Base-by-base conservation (phyloP, 2,797 vertebrate genomes). In the Myotis myotis region DNA sequence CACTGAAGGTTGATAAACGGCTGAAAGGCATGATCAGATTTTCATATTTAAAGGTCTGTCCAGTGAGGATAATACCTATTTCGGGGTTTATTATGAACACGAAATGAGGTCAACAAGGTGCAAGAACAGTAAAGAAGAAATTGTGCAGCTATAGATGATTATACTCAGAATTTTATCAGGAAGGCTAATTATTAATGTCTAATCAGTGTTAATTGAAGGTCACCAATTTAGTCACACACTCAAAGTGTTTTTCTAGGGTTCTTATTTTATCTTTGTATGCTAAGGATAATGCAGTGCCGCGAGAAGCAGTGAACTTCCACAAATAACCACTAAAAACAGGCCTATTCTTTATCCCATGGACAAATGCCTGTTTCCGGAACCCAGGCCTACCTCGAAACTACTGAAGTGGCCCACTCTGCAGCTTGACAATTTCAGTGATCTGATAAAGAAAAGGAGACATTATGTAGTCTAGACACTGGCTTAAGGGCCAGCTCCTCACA, bases 381-480 rank as follows among this genome's bases (percentile, higher is more conserved):
- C 2, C 19, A 41, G 51, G 41, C n/a, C 79, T 60, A 55, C 22
- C 57, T 68, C 53, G 15, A 38, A 49, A 66, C 71, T 12, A 44
- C 8, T 16, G 44, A 60, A 23, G 15, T 51, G 30, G 22, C 19
- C 55, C 68, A 1, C 53, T 53, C 23, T 12, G 82, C 79, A 92
- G 71, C 17, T 16, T 22, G 68, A 36, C 25, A 19, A 7, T 13
- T 64, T 51, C 51, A 68, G 36, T 33, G 57, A 92, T 72, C 66
- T 74, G 25, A 44, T 28, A 68, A 76, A 85, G 76, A 90, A 88
- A 80, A 57, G 57, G 44, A 90, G 93, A 94, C 47, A 17, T 78
- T 78, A 74, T 82, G 80, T 91, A 76, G 93, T 96, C 93, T 94
- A 96, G 95, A 97, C 94, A 79, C 6, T 19, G 82, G 93, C 84